Conservation (phyloP, 2,797 vertebrate genomes). For the Crotalus adamanteus region DNA sequence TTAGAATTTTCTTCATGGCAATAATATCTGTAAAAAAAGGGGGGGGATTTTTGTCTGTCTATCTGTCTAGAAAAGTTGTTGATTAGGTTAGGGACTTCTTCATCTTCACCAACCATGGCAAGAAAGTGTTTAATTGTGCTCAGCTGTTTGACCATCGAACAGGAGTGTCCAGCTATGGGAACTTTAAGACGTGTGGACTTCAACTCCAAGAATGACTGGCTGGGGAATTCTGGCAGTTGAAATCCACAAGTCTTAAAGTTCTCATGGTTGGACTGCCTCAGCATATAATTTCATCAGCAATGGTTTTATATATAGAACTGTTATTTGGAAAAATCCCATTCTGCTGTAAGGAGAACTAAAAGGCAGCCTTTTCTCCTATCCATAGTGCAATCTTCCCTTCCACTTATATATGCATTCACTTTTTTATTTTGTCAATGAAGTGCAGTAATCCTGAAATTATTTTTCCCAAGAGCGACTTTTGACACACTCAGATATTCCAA, state of each 20-base stretch:
- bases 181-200: neutral
- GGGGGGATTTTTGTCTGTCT: neutral
- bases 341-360: neutral
- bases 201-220: neutral
- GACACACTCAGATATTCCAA: neutral
- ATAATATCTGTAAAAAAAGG: neutral
- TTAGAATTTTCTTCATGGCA: neutral
- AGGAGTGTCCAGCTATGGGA: neutral
- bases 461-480: neutral
- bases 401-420: neutral
- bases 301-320: neutral
- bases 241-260: neutral
- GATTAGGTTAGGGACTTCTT: neutral
- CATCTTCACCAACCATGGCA: neutral
- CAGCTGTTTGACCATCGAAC: neutral
- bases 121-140: neutral
- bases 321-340: neutral
- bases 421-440: neutral
- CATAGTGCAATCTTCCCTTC: neutral
- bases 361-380: neutral
- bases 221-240: neutral
- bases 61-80: neutral
- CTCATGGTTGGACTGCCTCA: neutral
- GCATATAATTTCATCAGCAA: neutral
- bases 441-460: neutral